A percentile compares a stretch with the other conserved stretches of the same genome.
Conservation (phyloP, 2,888 invertebrate species). For the Troilus luridus region DNA sequence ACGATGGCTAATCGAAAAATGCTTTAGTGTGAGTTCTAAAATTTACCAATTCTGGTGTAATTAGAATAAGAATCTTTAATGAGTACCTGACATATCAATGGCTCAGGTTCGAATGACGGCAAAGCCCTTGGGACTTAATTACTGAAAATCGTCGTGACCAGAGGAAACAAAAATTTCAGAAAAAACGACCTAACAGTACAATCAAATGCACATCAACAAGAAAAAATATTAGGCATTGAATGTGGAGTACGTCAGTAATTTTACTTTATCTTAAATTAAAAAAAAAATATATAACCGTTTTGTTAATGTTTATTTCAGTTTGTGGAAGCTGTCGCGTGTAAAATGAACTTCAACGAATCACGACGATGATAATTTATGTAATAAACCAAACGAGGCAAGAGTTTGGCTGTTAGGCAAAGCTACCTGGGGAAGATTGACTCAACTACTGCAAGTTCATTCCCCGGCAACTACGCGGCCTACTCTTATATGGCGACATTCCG, state of each 20-base stretch:
- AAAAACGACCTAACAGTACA: background rate
- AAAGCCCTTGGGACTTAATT: too few species aligned
- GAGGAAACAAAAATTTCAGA: too few species aligned
- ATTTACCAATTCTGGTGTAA: too few species aligned
- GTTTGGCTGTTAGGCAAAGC: conserved; percentile 10
- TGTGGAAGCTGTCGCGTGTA: background rate
- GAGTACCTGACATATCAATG: too few species aligned
- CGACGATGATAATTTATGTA: background rate
- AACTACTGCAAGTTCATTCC: conserved; percentile 17
- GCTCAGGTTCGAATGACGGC: too few species aligned
- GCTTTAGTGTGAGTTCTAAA: too few species aligned
- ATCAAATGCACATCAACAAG: background rate
- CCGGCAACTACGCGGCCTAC: background rate
- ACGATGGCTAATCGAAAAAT: too few species aligned
- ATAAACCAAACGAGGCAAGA: conserved; percentile 6
- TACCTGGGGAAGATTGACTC: background rate
- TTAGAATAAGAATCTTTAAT: too few species aligned
- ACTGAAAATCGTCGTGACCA: too few species aligned
- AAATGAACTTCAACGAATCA: background rate
- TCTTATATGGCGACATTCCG: background rate
- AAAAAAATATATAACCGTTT: too few species aligned
- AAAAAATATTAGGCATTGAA: background rate
- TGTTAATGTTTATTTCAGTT: background rate
- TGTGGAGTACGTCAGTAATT: too few species aligned
- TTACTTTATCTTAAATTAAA: too few species aligned